Percentiles rank a stretch among this genome's conserved stretches.
These are phyloP conservation scores for Aphelenchoides fujianensis DNA, from an alignment of 1,140 invertebrate genomes.

Conservation along the genomic window DNA sequence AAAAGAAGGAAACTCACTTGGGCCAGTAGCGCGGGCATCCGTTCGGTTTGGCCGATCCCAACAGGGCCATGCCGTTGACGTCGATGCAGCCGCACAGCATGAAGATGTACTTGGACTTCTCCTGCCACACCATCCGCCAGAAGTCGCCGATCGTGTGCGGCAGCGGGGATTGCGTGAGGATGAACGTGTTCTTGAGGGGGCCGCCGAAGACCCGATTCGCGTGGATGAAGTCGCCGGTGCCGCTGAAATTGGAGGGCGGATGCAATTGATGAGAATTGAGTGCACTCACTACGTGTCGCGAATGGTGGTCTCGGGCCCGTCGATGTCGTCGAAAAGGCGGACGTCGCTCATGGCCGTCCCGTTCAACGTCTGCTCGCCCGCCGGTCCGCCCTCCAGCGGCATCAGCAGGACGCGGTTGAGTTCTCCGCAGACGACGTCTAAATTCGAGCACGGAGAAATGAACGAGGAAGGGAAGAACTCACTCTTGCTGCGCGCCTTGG, in stretches of 20 bases:
- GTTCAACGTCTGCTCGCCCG: constrained; percentile 6
- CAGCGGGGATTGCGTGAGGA: constrained; percentile 64
- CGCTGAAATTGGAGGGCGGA: constrained; percentile 35
- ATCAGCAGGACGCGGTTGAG: constrained; percentile 31
- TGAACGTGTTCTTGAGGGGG: constrained; percentile 62
- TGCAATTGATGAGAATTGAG: no score
- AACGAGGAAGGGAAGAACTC: constrained; percentile 18
- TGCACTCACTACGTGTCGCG: constrained; percentile 26
- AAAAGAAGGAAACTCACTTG: constrained; percentile 30
- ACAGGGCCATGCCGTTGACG: constrained; percentile 22
- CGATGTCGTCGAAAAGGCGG: constrained; percentile 37
- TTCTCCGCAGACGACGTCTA: constrained; percentile 37
- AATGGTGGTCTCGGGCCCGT: constrained; percentile 26
- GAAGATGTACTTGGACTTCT: constrained; percentile 46
- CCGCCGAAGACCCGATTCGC: constrained; percentile 55
- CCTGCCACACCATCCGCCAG: constrained; percentile 63
- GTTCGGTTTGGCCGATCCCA: constrained; percentile 29
- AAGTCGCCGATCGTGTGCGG: constrained; percentile 62
- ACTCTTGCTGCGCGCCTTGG: constrained; percentile 54
- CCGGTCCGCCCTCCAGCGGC: background rate
- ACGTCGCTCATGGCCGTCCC: constrained; percentile 25
- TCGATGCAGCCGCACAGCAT: constrained; percentile 54
- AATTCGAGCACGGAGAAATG: constrained; percentile 24
- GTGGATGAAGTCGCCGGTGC: constrained; percentile 58
- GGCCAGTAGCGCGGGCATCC: constrained; percentile 57